Base-by-base conservation (phyloP, 2,797 vertebrate genomes). In the Melanotaenia parkinsoni region DNA sequence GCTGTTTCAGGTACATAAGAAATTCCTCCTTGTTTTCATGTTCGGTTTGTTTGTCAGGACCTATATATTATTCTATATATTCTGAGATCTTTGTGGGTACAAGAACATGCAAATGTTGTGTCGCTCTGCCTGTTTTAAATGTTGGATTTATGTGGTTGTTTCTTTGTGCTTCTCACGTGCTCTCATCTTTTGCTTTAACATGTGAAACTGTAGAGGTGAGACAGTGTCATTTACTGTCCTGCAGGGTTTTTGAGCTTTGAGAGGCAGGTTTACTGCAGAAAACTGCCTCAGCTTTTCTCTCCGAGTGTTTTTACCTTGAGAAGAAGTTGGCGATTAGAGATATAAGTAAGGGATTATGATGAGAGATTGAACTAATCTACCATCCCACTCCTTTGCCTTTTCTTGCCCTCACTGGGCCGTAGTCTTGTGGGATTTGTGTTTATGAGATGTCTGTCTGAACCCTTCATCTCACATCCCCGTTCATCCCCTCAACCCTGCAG, bases 1-100 rank as follows among this genome's bases (percentile, higher is more conserved):
- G 93, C 91, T 92, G 76, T 91, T 91, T 91, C 88, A 84, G 86
- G 87, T 88, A 88, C 86, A 79, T 74, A 70, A 57, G 72, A 83
- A 76, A 70, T 69, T 69, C 82, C 74, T 88, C 73, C 75, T 70
- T 63, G 70, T 84, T 87, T 86, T 76, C 79, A 83, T 30, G 81
- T 93, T 91, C 88, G 77, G 83, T 89, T 91, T 12, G 43, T 88
- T 88, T 45, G 74, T 88, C 84, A 86, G 86, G 84, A 79, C 79
- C 68, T 90, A 81, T 91, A 82, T 91, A 90, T 83, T 87, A 77
- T 86, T 90, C 84, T 89, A 86, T 90, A 89, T 90, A 91, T 89
- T 85, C 85, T 80, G 75, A 88, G 67, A 87, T 88, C 86, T 83
- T 74, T 81, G 86, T 93, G 88, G 85, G 86, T 88, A 87, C 82